Evolutionary conservation across 2,797 vertebrate genomes (phyloP).

Genomic region (Mormyrops boulengeri): DNA sequence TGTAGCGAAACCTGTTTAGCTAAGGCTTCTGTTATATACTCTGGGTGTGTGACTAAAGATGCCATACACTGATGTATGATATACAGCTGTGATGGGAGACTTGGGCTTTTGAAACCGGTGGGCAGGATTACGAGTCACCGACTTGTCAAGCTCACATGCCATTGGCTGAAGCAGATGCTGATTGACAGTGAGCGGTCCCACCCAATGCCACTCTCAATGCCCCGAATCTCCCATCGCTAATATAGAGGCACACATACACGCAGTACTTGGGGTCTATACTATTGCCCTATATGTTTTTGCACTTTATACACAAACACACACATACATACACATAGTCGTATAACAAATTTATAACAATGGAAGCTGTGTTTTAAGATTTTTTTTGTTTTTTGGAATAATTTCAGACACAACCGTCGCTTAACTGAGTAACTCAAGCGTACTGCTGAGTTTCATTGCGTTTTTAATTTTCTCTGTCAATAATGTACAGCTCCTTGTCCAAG

Average conservation of each 20-base stretch:
- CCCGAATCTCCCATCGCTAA: background rate
- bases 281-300: constrained; percentile 69
- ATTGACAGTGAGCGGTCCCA: background rate
- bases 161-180: background rate
- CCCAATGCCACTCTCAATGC: background rate
- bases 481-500: constrained; percentile 57
- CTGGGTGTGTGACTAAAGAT: constrained; percentile 45
- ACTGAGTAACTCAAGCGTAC: background rate
- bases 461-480: constrained; percentile 21
- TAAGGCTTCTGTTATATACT: constrained; percentile 31
- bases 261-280: constrained; percentile 67
- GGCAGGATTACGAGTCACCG: background rate
- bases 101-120: background rate
- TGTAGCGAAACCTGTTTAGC: constrained; percentile 23
- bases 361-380: background rate
- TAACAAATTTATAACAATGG: background rate
- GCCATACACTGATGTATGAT: constrained; percentile 41
- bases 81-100: background rate
- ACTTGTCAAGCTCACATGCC: background rate
- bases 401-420: constrained; percentile 12
- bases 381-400: constrained; percentile 7
- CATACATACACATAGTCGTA: background rate
- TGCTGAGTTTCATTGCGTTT: constrained; percentile 3
- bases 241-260: constrained; percentile 51
- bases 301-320: constrained; percentile 68